These are phyloP conservation scores for Myotis findleyi DNA, from an alignment of 2,797 vertebrate species.

Conservation along the genomic window DNA sequence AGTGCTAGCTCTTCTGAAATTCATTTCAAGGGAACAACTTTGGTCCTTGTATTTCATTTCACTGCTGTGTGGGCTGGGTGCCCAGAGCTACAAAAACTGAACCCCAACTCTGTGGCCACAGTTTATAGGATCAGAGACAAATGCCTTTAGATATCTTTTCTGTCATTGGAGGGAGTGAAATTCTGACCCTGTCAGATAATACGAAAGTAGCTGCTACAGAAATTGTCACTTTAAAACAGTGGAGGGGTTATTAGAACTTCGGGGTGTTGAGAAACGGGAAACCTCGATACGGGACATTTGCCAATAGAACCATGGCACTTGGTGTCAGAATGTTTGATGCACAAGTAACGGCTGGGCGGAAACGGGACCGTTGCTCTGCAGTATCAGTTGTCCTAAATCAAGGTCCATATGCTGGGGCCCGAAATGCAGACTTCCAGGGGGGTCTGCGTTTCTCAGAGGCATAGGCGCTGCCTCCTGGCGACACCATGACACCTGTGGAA, in stretches of 20 bases:
- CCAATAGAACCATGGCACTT: neutral
- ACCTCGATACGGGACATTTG: neutral
- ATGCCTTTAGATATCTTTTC: neutral
- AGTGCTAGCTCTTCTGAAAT: neutral
- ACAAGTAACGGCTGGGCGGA: neutral
- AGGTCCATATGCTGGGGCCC: neutral
- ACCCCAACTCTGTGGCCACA: neutral
- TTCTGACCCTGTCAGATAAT: neutral
- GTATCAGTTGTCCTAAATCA: neutral
- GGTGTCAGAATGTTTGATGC: neutral
- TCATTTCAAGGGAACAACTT: neutral
- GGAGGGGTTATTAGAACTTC: neutral
- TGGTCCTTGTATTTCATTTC: neutral
- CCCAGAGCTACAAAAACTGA: neutral
- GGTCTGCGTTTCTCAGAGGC: neutral
- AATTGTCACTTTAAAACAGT: neutral
- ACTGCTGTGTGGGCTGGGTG: neutral
- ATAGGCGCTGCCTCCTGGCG: neutral
- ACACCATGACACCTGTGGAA: neutral
- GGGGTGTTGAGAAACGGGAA: neutral
- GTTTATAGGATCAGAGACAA: constrained; percentile 30
- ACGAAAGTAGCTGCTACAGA: neutral
- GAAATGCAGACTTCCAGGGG: neutral
- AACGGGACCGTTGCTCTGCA: neutral
- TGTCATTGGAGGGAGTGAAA: constrained; percentile 20